Evolutionary conservation across 2,797 vertebrate genomes (phyloP).

Genomic region (Lacerta viridis): DNA sequence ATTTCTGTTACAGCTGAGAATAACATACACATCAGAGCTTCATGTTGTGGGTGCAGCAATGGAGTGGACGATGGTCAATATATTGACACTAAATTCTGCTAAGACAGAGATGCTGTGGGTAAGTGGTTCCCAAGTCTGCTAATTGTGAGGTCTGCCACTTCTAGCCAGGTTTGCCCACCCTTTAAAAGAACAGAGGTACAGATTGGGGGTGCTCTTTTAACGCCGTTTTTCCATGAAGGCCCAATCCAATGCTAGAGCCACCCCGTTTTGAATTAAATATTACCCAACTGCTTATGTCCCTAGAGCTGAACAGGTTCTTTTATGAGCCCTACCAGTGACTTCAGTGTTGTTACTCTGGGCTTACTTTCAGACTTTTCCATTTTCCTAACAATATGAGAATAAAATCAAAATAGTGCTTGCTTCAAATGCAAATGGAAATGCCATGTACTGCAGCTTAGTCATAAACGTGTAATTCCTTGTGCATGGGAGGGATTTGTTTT

Average conservation of each 20-base stretch:
- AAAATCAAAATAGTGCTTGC: constrained; percentile 1
- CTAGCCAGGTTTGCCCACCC: too few species aligned
- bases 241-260: background rate
- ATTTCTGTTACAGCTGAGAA: background rate
- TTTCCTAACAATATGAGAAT: background rate
- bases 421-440: constrained; percentile 30
- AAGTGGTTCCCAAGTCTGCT: too few species aligned
- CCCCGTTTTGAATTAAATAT: background rate
- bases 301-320: background rate
- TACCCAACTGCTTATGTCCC: background rate
- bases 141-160: too few species aligned
- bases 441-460: constrained; percentile 27
- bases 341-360: background rate
- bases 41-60: background rate
- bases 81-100: too few species aligned
- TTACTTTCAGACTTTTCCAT: background rate
- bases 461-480: constrained; percentile 52
- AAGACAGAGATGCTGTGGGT: too few species aligned
- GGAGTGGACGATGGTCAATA: too few species aligned
- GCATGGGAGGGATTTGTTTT: constrained; percentile 50
- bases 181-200: too few species aligned
- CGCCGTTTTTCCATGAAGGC: too few species aligned
- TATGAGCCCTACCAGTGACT: background rate
- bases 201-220: too few species aligned
- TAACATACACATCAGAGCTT: background rate